A percentile compares a stretch with the other conserved stretches of the same genome.
These are phyloP conservation scores for Polia nebulosa DNA, from an alignment of 2,888 invertebrate species.

Conservation along the genomic window DNA sequence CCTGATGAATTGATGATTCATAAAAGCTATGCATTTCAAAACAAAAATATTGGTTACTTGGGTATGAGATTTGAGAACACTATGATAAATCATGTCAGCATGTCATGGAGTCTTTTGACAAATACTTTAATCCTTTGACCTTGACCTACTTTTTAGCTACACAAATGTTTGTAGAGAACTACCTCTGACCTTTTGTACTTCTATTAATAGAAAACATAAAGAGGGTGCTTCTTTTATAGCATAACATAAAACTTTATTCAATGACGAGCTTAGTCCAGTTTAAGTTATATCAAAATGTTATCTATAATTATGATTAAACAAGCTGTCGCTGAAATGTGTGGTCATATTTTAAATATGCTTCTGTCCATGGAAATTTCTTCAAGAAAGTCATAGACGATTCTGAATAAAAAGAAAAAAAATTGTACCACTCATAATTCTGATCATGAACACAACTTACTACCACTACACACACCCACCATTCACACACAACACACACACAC, in stretches of 20 bases:
- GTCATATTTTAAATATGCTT: no score
- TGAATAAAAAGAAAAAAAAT: no score
- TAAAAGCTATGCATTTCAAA: not conserved
- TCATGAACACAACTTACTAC: no score
- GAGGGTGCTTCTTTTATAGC: slow-evolving; percentile 2
- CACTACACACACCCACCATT: no score
- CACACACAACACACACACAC: no score
- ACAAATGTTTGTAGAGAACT: slow-evolving; percentile 4
- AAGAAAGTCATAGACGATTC: no score
- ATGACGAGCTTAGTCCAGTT: not conserved
- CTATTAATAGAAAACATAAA: slow-evolving; percentile 24
- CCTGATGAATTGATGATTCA: slow-evolving; percentile 18
- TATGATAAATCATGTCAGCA: not conserved
- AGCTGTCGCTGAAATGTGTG: no score
- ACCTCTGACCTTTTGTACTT: slow-evolving; percentile 31
- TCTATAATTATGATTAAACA: not conserved
- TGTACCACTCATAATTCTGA: no score
- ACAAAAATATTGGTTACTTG: slow-evolving; percentile 1
- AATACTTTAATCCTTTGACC: not conserved
- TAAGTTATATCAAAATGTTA: not conserved
- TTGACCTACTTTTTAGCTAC: slow-evolving; percentile 16
- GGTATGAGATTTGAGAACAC: not conserved
- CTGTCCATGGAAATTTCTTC: no score
- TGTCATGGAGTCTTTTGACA: not conserved
- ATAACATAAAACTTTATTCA: not conserved